Evolutionary conservation across 2,113 vertebrate species (phyloP).

Genomic region (Eurypyga helias): DNA sequence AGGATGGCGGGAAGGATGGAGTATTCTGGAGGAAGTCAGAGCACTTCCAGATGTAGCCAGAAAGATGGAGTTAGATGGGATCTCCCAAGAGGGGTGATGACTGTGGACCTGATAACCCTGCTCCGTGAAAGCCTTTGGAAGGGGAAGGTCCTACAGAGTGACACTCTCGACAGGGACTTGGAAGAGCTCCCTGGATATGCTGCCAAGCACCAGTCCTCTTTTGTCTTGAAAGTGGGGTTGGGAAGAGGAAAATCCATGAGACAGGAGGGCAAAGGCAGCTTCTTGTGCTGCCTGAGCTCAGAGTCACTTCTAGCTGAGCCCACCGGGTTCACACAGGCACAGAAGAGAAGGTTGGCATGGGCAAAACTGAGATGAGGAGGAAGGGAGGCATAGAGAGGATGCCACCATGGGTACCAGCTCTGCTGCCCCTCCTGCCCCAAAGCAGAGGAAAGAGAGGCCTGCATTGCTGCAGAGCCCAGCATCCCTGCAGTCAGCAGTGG

Average conservation of each 20-base stretch:
- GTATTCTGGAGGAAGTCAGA: not conserved
- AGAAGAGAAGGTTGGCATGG: not conserved
- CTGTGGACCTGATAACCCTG: not conserved
- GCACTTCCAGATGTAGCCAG: not conserved
- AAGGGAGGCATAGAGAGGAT: not conserved
- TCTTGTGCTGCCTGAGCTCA: not conserved
- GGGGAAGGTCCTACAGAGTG: not conserved
- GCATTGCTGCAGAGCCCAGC: not conserved
- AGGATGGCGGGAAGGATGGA: not conserved
- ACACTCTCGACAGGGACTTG: rapidly evolving
- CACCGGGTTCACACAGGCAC: not conserved
- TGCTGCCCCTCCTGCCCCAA: not conserved
- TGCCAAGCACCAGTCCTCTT: not conserved
- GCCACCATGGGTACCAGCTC: not conserved
- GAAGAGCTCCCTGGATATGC: not conserved
- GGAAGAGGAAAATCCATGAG: not conserved
- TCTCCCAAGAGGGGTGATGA: not conserved
- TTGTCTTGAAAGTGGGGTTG: not conserved
- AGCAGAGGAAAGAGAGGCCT: not conserved
- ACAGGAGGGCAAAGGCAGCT: not conserved
- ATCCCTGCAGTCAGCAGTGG: not conserved
- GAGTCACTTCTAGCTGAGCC: not conserved
- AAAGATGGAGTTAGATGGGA: not conserved
- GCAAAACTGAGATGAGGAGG: not conserved
- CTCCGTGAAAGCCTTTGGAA: not conserved